Base-by-base conservation (phyloP, 2,113 vertebrate genomes). In the Rhinolophus ferrumequinum region DNA sequence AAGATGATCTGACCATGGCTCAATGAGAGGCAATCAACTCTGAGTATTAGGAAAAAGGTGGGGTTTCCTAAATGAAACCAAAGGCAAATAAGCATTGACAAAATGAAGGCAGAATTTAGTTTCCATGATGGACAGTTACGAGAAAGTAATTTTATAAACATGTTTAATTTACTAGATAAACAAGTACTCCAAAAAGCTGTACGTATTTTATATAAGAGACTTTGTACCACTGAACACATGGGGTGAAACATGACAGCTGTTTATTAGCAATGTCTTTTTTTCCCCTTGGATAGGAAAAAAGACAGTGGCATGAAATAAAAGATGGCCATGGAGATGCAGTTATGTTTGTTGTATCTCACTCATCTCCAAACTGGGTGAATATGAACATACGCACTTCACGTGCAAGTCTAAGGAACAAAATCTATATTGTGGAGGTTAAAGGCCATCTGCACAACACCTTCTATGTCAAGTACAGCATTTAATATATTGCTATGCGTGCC, bases 391-490 rank as follows among this genome's bases (percentile, higher is more conserved):
- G 97, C 95, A 97, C 95, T 88, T 97, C 95, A 97, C 30, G 97
- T 96, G 96, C 93, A 96, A 97, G 96, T 98, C 95, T 97, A 96
- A 86, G 91, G 87, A 97, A 97, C 97, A 97, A 98, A 98, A 97
- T 96, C 86, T 96, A 92, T 94, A 94, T 87, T 94, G 96, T 95
- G 95, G 93, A 96, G 83, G 87, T 97, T 97, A 96, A 97, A 96
- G 96, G 94, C 97, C 92, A 97, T 72, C 95, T 93, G 50, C 22
- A 94, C 33, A 96, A 79, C 47, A 94, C 7, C 90, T 91, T 91
- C 88, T 87, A 83, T n/a, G 50, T 89, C 33, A 88, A 93, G 94
- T 85, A 98, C 26, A 97, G 94, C 86, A 82, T 88, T 93, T 92
- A 93, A 73, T 62, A 88, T 38, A 88, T 44, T 86, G 96, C 93